Evolutionary conservation across 1,140 invertebrate genomes (phyloP), one percentile per base, ranked within the genome.

Genomic region (Cepaea nemoralis): DNA sequence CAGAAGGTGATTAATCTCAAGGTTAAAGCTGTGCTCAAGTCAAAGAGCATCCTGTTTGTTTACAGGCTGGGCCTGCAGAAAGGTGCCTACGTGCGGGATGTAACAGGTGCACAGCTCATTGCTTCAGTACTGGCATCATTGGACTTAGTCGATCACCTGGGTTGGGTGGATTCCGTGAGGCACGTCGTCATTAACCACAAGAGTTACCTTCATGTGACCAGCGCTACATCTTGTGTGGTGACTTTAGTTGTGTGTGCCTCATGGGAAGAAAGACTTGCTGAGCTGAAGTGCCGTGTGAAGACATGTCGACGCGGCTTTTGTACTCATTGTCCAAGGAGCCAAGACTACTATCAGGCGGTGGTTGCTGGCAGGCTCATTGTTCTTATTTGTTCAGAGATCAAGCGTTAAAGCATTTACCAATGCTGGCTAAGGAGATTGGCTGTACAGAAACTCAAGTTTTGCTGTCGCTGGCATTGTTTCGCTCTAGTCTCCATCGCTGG

Each of bases 21-120:
- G 27, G 31, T 88, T n/a, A 86, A 87, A 76, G 27, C 55, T 33
- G 40, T 67, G 24, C 70, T 88, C 39, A 55, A 67, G 95, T 86
- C 96, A 94, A 85, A 96, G 92, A 89, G 96, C 94, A 86, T 96
- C 91, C 86, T 96, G 94, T 85, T 96, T 93, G 75, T 96, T 95
- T 82, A 93, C 93, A 88, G 93, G 40, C 76, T 86, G 24, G 87
- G 85, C 48, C 40, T 77, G 3, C 77, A 83, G 50, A 79, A 77
- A 12, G 63, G 85, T 14, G 73, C 82, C 37, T 86, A 84, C 63
- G 40, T 87, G 14, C 59, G 50, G 37, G 84, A 82, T 69, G 40
- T 87, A 16, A 84, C 85, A 84, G 75, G 55, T 77, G 75, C 75
- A 66, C 31, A 77, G 16, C 75, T 31, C 22, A 63, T 77, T 14